Evolutionary conservation across 2,888 invertebrate genomes (phyloP), one percentile per base, ranked within the genome.

Genomic region (Dastarcus helophoroides): DNA sequence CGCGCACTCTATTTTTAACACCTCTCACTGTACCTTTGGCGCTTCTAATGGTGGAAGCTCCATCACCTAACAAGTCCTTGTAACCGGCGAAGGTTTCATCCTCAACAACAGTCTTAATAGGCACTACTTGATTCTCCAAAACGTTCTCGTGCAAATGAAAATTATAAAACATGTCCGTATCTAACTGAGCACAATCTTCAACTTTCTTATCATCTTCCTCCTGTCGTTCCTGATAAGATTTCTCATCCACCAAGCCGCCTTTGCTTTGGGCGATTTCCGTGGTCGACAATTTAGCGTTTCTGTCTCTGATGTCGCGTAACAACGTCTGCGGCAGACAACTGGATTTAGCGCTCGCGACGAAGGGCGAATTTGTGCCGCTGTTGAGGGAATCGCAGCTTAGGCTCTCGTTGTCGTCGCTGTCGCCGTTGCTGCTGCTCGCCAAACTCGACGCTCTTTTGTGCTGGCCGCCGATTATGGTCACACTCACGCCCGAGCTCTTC

Each of bases 1-100:
- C 90, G 43, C 91, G 69, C 33, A 94, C 93, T 46, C 91, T 74
- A 66, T 94, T 93, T 65, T 86, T 89, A 40, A 93, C 88, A 37
- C 93, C 93, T 26, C 93, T 76, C 44, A 94, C 84, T 7, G 91
- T 91, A 26, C 93, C 93, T 56, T 85, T 86, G 31, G 84, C 79
- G 65, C 93, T 91, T 43, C 82, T 72, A 53, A 94, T 91, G 32
- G 88, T 83, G 31, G 82, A 76, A 22, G 78, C 73, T 36, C 70
- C 67, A 46, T 71, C 71, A 38, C 73, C 71, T 42, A 75, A 69
- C 33, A 68, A 57, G 63, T 84, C 83, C 65, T 77, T 79, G 43
- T 77, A 76, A 6, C 86, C 85, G 6, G 83, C 86, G 53, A 86
- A 86, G 43, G 72, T 76, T 54, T 78, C 71, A 45, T 71, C 69